Evolutionary conservation across 92 coral and sea anemone species (phyloP), one percentile per base, ranked within the genome.

Genomic region (Phenganax marumi): DNA sequence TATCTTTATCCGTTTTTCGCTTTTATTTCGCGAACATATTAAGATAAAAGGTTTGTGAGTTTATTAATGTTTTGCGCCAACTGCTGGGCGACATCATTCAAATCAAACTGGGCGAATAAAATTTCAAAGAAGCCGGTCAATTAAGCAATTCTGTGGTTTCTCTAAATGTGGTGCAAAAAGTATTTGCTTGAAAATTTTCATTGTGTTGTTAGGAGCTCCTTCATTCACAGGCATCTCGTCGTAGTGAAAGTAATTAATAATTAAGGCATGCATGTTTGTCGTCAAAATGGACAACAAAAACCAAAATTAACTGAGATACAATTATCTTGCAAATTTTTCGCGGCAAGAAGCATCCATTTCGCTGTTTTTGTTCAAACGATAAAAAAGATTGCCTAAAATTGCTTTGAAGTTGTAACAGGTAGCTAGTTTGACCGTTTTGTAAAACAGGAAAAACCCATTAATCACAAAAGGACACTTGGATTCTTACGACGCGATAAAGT

Each of bases 51-150:
- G 79, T 56, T 74, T 52, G 64, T 53, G 1, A 17, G 13, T 5
- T 56, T 56, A 17, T 12, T 17, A 23, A 33, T 1, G 43, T 33
- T 33, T 33, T 52, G 61, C 46, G 43, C 0, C 12, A 33, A 33
- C 43, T 33, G 18, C 48, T 21, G 61, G 1, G 62, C 46, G 46
- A 6, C 8, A 3, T 54, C 54, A 76, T 54, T 76, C 13, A 76
- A 25, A 3, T 26, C 65, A 8, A 56, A n/a, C 68, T 4, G 49
- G 2, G 49, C 52, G 0, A 63, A 50, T 68, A 0, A 0, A 0
- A 51, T 16, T 0, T 55, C 81, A 76, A 76, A 76, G 81, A 39
- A 3, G 62, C 81, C 81, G 81, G 52, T 50, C 16, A 76, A 76
- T 76, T 56, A 52, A 8, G n/a, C 7, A 17, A 51, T 39, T 61